Conservation (phyloP, 2,888 invertebrate species). For the Torymus auratus region DNA sequence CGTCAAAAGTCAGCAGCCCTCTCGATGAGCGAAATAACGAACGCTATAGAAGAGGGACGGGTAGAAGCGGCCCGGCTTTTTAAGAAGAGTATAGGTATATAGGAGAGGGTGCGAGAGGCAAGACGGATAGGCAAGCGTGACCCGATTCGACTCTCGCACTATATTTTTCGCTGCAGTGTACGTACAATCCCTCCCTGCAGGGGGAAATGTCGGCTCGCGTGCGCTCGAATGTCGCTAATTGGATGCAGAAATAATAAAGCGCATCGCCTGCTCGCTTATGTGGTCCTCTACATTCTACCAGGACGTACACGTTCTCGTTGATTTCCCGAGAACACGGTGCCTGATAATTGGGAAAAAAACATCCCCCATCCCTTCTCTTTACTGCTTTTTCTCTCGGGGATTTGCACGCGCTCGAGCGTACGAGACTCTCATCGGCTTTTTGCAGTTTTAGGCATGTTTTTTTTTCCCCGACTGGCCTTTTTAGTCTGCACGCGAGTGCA, state of each 20-base stretch:
- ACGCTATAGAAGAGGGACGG: too few species aligned
- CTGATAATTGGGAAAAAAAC: constrained; percentile 18
- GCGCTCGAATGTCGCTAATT: constrained; percentile 59
- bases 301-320: background rate
- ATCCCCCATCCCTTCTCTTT: too few species aligned
- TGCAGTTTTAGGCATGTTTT: too few species aligned
- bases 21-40: constrained; percentile 18
- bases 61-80: background rate
- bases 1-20: too few species aligned
- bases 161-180: background rate
- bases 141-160: constrained; percentile 9
- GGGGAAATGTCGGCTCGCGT: constrained; percentile 17
- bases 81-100: constrained; percentile 1
- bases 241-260: constrained; percentile 59
- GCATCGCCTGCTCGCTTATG: background rate
- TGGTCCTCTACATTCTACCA: too few species aligned
- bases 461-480: too few species aligned
- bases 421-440: too few species aligned
- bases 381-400: too few species aligned
- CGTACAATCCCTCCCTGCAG: constrained; percentile 17
- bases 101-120: background rate
- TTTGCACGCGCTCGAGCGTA: too few species aligned
- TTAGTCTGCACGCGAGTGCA: too few species aligned
- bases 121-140: background rate
- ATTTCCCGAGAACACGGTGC: background rate